Base-by-base conservation (phyloP, 2,797 vertebrate species). In the Cyprinella venusta region DNA sequence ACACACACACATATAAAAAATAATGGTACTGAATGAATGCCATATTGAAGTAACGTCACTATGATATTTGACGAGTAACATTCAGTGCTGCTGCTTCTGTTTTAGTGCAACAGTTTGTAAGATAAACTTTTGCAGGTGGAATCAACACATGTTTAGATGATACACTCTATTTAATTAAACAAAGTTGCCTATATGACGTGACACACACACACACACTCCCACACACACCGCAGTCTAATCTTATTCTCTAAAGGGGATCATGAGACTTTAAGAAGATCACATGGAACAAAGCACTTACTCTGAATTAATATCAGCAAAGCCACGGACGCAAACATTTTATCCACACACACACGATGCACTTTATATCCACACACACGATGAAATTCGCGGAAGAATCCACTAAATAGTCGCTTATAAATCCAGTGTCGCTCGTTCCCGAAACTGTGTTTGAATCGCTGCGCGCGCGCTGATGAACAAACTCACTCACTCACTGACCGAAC, bases 261-360 rank as follows among this genome's bases (percentile, higher is more conserved):
- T 52, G 12, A 76, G 50, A 79, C 38, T 48, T 75, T 72, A 82
- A 86, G 63, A 61, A 75, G 67, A 86, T 78, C 54, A 76, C 19
- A 67, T 10, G 36, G 54, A 72, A 40, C 56, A 36, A 63, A 54
- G 18, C 70, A 89, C 88, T 89, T 83, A 89, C 88, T 80, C 45
- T 83, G 87, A 40, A 82, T 67, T 21, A 88, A 40, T 38, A 86
- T 48, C 70, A 88, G 80, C 15, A 80, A 52, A 76, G 80, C 36
- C 18, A 79, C 63, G 12, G 75, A 79, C 50, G 69, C 50, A 38
- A 69, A 21, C 81, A 83, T 83, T 7, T 50, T 69, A 6, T 69
- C 65, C 64, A 48, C 48, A 50, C 16, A 50, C 0, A 48, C 0
- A 8, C 13, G 48, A 2, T 0, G 10, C 75, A 54, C 45, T 24